Percentiles rank a stretch among this genome's conserved stretches.
These are phyloP conservation scores for Prolemur simus DNA, from an alignment of 2,113 vertebrate species.

Conservation along the genomic window DNA sequence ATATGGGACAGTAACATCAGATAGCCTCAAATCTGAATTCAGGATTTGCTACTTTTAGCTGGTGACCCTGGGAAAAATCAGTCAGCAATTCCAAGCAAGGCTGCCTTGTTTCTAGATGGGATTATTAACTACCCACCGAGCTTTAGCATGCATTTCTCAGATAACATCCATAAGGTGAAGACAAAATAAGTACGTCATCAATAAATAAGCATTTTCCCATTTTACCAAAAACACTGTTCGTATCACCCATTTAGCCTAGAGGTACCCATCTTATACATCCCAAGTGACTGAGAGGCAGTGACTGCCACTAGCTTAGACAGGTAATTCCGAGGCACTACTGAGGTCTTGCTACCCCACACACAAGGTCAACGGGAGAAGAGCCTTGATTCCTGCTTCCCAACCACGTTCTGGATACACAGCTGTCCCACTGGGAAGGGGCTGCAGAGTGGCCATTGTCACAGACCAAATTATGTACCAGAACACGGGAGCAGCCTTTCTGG, in stretches of 20 bases:
- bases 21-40: neutral
- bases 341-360: neutral
- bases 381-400: neutral
- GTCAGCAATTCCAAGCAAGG: neutral
- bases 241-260: neutral
- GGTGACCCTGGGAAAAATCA: neutral
- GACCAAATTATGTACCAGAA: neutral
- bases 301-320: too few relatives aligned
- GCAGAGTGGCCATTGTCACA: neutral
- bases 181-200: neutral
- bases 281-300: too few relatives aligned
- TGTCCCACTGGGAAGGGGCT: rapidly evolving
- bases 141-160: neutral
- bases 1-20: rapidly evolving
- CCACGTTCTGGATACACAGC: neutral
- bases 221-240: neutral
- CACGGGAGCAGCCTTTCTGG: rapidly evolving
- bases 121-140: rapidly evolving
- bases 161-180: too few relatives aligned
- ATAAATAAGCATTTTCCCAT: neutral
- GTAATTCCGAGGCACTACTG: neutral
- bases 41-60: neutral
- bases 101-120: neutral
- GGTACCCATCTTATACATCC: rapidly evolving
- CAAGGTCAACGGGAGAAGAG: neutral